phyloP scores from a whole-genome alignment of 2,797 vertebrate genomes.

The Gymnocypris eckloni region DNA sequence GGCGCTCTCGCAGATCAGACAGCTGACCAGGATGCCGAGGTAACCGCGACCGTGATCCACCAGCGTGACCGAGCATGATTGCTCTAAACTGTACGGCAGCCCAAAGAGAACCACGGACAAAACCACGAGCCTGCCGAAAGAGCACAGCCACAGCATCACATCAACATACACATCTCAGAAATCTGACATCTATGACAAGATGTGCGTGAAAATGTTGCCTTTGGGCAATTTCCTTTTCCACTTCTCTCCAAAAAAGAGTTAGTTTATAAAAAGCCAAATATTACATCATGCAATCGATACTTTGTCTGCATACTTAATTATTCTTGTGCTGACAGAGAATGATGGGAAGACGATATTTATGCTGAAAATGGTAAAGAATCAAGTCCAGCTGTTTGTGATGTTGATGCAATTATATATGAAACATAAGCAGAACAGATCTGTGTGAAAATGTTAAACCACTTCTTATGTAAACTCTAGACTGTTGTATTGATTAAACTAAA shows the following conservation, averaged over 20 bases:
- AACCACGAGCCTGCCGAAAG: constrained; percentile 89
- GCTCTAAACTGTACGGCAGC: constrained; percentile 89
- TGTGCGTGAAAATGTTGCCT: not conserved
- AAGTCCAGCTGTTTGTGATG: not conserved
- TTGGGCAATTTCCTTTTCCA: not conserved
- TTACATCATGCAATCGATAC: not conserved
- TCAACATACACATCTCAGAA: not conserved
- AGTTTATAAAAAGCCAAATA: not conserved
- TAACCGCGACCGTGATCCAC: constrained; percentile 98
- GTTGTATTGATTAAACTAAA: too few relatives aligned
- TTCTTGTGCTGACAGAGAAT: not conserved
- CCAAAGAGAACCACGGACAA: constrained; percentile 98
- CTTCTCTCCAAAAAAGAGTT: not conserved
- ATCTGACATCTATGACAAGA: not conserved
- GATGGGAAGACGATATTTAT: not conserved
- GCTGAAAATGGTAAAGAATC: not conserved
- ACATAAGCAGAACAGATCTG: not conserved
- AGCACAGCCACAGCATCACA: not conserved
- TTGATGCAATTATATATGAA: not conserved
- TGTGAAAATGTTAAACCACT: too few relatives aligned
- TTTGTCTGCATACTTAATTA: not conserved
- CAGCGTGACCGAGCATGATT: constrained; percentile 93
- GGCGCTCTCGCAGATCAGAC: constrained; percentile 97
- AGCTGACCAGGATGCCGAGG: constrained; percentile 96
- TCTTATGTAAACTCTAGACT: too few relatives aligned